Percentiles rank a stretch among this genome's conserved stretches.
Evolutionary conservation across 2,888 invertebrate species (phyloP).

Genomic region (Imbricaverruca yamaguchii): DNA sequence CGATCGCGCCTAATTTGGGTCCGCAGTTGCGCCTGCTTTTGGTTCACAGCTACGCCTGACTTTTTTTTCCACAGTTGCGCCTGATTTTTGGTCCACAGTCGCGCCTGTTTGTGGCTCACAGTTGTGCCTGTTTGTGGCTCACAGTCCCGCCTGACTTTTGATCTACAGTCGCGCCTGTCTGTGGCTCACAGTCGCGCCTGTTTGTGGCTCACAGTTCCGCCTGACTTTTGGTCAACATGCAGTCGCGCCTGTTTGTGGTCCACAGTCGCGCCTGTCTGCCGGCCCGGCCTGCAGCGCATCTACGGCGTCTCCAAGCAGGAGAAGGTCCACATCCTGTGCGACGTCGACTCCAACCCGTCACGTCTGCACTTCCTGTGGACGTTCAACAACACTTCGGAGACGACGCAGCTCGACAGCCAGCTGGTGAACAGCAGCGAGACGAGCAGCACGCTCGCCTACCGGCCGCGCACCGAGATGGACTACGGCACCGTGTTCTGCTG

Average conservation of each 20-base stretch:
- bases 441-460: neutral
- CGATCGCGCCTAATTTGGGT: too few species aligned
- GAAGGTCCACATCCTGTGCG: constrained; percentile 75
- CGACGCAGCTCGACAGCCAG: constrained; percentile 43
- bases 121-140: too few species aligned
- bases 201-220: too few species aligned
- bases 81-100: too few species aligned
- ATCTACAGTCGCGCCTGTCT: too few species aligned
- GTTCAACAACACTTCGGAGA: constrained; percentile 85
- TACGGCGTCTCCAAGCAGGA: constrained; percentile 84
- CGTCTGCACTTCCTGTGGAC: constrained; percentile 86
- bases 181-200: too few species aligned
- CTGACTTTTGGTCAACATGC: too few species aligned
- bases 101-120: constrained; percentile 76
- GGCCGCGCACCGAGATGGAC: constrained; percentile 34
- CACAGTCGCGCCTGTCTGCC: constrained; percentile 76
- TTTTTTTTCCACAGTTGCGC: too few species aligned
- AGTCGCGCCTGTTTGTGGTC: constrained; percentile 38
- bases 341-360: constrained; percentile 85
- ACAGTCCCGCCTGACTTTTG: too few species aligned
- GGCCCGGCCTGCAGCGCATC: constrained; percentile 61
- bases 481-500: constrained; percentile 36
- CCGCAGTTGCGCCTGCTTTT: too few species aligned
- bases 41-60: too few species aligned
- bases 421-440: neutral